Percentiles rank a stretch among this genome's conserved stretches.
Conservation (phyloP, 2,797 vertebrate genomes). For the Molossus molossus region DNA sequence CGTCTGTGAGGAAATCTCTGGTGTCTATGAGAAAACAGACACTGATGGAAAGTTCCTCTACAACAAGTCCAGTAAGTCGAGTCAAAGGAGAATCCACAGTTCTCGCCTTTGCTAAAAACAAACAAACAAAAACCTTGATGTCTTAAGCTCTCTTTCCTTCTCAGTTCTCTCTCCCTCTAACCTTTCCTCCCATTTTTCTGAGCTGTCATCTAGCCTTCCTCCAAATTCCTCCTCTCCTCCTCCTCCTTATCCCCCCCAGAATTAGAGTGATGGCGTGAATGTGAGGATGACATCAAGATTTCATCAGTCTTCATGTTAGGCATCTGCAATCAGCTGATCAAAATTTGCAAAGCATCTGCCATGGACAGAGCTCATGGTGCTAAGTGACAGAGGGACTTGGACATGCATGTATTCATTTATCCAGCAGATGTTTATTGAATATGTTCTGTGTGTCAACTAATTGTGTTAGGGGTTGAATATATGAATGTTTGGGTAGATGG, state of each 20-base stretch:
- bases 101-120: not conserved
- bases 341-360: not conserved
- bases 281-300: not conserved
- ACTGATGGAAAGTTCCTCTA: constrained; percentile 88
- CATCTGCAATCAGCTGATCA: not conserved
- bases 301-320: not conserved
- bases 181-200: not conserved
- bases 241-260: not conserved
- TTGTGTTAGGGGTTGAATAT: not conserved
- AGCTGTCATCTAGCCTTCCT: not conserved
- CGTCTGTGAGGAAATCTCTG: constrained; percentile 79
- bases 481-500: not conserved
- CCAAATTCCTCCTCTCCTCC: not conserved
- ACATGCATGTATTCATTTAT: not conserved
- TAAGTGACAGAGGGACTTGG: not conserved
- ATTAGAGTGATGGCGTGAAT: not conserved
- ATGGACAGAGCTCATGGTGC: not conserved
- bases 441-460: not conserved
- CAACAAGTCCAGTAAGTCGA: constrained; percentile 87
- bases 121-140: no score
- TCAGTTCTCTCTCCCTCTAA: not conserved
- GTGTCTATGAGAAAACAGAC: constrained; percentile 88
- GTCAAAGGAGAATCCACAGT: fast-evolving
- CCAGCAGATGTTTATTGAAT: not conserved
- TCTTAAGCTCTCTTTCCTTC: not conserved